Conservation (phyloP, 2,888 invertebrate genomes). For the Meta bourneti region DNA sequence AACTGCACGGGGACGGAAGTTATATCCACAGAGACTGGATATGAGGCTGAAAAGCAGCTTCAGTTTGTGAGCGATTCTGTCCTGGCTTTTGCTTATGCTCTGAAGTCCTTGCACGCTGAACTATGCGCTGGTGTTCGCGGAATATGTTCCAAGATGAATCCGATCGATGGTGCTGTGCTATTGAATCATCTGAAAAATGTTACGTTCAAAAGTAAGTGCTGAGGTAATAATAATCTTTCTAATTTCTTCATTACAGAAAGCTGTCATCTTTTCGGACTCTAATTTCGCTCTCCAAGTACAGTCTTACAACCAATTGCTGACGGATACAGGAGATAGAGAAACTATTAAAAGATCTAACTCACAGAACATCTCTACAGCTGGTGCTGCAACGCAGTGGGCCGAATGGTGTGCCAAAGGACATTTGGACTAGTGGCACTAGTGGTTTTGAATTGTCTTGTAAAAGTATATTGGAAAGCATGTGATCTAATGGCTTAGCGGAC, state of each 20-base stretch:
- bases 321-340: background rate
- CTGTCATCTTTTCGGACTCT: too few species aligned
- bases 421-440: too few species aligned
- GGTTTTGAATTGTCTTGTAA: too few species aligned
- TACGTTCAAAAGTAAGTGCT: constrained; percentile 88
- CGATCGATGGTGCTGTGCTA: constrained; percentile 92
- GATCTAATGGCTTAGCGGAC: background rate
- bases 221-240: constrained; percentile 77
- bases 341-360: too few species aligned
- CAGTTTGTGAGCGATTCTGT: constrained; percentile 98
- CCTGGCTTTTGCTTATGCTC: constrained; percentile 95
- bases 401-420: too few species aligned
- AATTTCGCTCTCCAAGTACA: too few species aligned
- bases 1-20: constrained; percentile 89
- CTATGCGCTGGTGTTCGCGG: constrained; percentile 88
- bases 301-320: background rate
- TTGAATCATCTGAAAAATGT: constrained; percentile 91
- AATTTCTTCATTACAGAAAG: background rate
- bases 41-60: constrained; percentile 92
- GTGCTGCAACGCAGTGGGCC: too few species aligned
- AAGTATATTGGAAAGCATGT: background rate
- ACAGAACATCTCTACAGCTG: too few species aligned
- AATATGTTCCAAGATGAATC: constrained; percentile 91
- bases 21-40: constrained; percentile 87
- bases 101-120: constrained; percentile 90